A percentile compares a stretch with the other conserved stretches of the same genome.
Evolutionary conservation across 30 jellyfish, hydroid and myxozoan species (phyloP).

Genomic region (Clytia hemisphaerica): DNA sequence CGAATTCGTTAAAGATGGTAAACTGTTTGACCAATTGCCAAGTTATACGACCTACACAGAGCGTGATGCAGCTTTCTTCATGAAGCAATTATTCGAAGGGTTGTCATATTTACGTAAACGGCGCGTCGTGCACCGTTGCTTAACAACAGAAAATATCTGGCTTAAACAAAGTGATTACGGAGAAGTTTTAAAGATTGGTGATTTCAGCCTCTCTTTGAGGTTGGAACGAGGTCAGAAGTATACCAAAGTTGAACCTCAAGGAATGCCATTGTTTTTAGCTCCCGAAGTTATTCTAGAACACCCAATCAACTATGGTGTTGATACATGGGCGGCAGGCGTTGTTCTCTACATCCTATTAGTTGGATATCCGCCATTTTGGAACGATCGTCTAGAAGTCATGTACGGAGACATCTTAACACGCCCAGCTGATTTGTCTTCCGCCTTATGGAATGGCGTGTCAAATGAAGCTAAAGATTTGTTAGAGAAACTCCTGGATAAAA

Average conservation of each 20-base stretch:
- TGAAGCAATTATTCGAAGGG: conserved; percentile 32
- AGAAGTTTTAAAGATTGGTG: conserved; percentile 29
- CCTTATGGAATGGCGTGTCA: conserved; percentile 65
- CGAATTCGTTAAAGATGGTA: conserved; percentile 25
- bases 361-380: conserved; percentile 78
- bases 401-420: conserved; percentile 50
- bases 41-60: conserved; percentile 45
- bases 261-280: conserved; percentile 42
- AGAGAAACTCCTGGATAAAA: conserved; percentile 39
- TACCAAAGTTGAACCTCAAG: conserved; percentile 26
- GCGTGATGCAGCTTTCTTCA: conserved; percentile 37
- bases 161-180: conserved; percentile 1
- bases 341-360: conserved; percentile 43
- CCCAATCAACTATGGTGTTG: conserved; percentile 37
- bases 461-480: conserved; percentile 55
- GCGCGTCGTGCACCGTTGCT: conserved; percentile 39
- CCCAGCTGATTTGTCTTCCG: conserved; percentile 34
- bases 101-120: conserved; percentile 16
- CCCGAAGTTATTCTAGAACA: conserved; percentile 41
- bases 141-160: conserved; percentile 28
- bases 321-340: conserved; percentile 65
- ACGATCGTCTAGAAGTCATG: conserved; percentile 27
- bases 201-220: conserved; percentile 45
- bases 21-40: conserved; percentile 24
- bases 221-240: conserved; percentile 16